Conservation (phyloP, 2,797 vertebrate genomes). For the Chelon auratus region DNA sequence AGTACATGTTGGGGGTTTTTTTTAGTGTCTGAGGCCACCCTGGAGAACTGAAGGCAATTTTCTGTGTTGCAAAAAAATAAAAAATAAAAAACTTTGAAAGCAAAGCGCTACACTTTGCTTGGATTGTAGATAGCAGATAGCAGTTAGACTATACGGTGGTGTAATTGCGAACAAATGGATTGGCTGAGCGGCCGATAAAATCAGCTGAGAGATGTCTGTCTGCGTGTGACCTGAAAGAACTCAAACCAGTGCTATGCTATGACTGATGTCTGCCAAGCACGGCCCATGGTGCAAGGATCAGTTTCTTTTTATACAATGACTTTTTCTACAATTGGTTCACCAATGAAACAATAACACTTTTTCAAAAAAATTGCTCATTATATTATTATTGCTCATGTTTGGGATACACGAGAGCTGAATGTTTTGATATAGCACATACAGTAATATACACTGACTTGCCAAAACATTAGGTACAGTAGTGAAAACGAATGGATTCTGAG, state of each 20-base stretch:
- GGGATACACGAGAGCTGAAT: neutral
- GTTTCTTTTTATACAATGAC: neutral
- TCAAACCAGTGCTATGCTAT: neutral
- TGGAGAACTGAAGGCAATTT: slow-evolving; percentile 39
- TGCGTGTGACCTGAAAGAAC: neutral
- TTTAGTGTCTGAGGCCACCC: slow-evolving; percentile 18
- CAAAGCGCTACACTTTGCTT: slow-evolving; percentile 14
- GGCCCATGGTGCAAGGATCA: too few species aligned
- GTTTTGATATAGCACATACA: neutral
- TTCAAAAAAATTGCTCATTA: neutral
- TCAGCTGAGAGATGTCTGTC: neutral
- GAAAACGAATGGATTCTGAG: too few species aligned
- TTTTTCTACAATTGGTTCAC: neutral
- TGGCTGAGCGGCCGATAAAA: neutral
- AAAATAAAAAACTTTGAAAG: slow-evolving; percentile 20
- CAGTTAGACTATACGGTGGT: neutral
- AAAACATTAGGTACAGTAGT: too few species aligned
- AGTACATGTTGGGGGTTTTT: slow-evolving; percentile 6
- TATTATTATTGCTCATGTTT: neutral
- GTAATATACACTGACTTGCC: too few species aligned
- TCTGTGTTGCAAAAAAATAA: slow-evolving; percentile 8
- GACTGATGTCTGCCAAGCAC: neutral
- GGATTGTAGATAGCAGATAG: slow-evolving; percentile 18
- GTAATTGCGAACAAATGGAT: neutral
- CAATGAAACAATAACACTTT: neutral